Evolutionary conservation across 2,888 invertebrate genomes (phyloP).

Genomic region (Tigriopus californicus): DNA sequence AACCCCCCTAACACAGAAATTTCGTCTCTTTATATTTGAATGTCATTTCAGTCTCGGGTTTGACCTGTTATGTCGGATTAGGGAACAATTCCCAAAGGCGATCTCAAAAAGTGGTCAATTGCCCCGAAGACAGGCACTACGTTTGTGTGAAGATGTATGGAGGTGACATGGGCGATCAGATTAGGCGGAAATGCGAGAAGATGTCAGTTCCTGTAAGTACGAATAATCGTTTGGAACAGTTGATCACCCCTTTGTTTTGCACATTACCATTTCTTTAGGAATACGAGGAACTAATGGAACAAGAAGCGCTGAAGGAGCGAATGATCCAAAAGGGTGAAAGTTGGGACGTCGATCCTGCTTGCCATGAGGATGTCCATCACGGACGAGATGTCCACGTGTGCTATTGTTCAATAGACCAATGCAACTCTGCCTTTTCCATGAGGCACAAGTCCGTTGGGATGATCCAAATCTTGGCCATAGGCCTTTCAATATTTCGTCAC

Average conservation of each 20-base stretch:
- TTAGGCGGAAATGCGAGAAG: slow-evolving; percentile 5
- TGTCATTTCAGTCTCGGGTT: neutral
- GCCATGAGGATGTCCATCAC: neutral
- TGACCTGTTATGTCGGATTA: slow-evolving; percentile 8
- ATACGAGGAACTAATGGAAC: slow-evolving; percentile 4
- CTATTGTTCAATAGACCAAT: slow-evolving; percentile 6
- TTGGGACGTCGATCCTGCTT: neutral
- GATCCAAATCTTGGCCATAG: too few relatives aligned
- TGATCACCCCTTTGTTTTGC: neutral
- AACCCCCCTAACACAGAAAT: too few relatives aligned
- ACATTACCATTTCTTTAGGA: neutral
- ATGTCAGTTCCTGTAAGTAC: neutral
- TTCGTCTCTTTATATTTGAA: too few relatives aligned
- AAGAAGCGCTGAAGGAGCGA: neutral
- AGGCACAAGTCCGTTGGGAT: neutral
- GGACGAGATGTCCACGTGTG: slow-evolving; percentile 4
- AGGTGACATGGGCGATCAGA: slow-evolving; percentile 14
- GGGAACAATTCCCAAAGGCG: neutral
- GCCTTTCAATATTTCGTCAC: too few relatives aligned
- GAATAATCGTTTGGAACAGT: neutral
- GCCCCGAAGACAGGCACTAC: neutral
- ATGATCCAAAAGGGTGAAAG: neutral
- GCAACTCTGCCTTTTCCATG: neutral
- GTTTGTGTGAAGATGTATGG: slow-evolving; percentile 15
- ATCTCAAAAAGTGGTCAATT: neutral